Percentiles rank a stretch among this genome's conserved stretches.
These are phyloP conservation scores for Acrossocheilus fasciatus DNA, from an alignment of 2,797 vertebrate genomes.

Conservation along the genomic window DNA sequence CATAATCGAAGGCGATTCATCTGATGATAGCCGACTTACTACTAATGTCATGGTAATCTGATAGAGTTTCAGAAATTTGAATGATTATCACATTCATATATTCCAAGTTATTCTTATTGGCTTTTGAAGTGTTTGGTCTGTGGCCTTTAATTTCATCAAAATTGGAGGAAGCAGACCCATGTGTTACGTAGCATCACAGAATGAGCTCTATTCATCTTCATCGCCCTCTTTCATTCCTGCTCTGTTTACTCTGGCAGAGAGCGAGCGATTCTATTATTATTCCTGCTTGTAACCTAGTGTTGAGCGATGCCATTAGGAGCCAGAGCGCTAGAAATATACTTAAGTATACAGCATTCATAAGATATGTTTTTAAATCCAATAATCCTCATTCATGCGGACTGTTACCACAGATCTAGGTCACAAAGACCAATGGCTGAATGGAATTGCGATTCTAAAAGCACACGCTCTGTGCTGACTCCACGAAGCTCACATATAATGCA, in stretches of 20 bases:
- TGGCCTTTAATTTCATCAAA: constrained; percentile 9
- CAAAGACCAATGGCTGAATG: constrained; percentile 29
- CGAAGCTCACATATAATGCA: not conserved
- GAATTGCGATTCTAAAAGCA: not conserved
- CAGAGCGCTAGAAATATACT: constrained; percentile 5
- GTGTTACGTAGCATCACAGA: not conserved
- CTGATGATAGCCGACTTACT: too few relatives aligned
- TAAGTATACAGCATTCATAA: constrained; percentile 7
- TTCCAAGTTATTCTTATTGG: not conserved
- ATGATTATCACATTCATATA: constrained; percentile 3
- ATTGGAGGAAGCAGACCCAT: constrained; percentile 13
- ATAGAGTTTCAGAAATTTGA: not conserved
- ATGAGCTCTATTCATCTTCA: constrained; percentile 29
- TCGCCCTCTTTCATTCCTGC: constrained; percentile 10
- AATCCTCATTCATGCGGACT: constrained; percentile 38
- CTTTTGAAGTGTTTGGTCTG: not conserved
- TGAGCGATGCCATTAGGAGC: constrained; percentile 19
- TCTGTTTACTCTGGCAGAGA: constrained; percentile 29
- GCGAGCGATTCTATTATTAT: constrained; percentile 15
- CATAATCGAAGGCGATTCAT: too few relatives aligned
- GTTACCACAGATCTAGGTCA: constrained; percentile 35
- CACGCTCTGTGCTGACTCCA: constrained; percentile 1
- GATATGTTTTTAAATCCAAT: constrained; percentile 44
- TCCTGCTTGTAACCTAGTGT: constrained; percentile 27
- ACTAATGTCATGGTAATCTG: not conserved